These are phyloP conservation scores for Pelosia muscerda DNA, from an alignment of 2,888 invertebrate genomes.

Conservation along the genomic window DNA sequence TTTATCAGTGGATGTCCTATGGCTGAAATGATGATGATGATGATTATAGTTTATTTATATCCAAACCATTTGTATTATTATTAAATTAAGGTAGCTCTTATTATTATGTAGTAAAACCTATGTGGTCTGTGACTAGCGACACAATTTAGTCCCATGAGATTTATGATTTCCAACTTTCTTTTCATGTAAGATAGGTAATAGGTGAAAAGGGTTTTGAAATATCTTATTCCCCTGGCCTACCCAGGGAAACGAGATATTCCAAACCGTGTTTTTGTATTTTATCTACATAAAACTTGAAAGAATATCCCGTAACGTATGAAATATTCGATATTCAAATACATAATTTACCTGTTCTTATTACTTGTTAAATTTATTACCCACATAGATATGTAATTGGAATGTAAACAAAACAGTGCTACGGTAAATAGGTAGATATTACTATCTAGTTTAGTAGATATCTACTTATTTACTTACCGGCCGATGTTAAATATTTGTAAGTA, in stretches of 20 bases:
- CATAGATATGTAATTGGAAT: background rate
- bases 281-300: background rate
- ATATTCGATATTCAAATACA: background rate
- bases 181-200: background rate
- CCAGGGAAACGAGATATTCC: background rate
- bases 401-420: background rate
- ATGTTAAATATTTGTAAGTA: slow-evolving; percentile 2
- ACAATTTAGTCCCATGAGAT: background rate
- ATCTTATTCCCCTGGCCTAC: background rate
- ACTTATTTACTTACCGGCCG: slow-evolving; percentile 1
- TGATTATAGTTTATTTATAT: too few relatives aligned
- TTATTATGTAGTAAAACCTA: background rate
- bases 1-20: too few relatives aligned
- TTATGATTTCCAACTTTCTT: background rate
- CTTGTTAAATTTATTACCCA: background rate
- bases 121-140: background rate
- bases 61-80: too few relatives aligned
- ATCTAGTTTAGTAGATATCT: background rate
- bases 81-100: too few relatives aligned
- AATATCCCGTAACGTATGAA: background rate
- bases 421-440: slow-evolving; percentile 1
- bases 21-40: too few relatives aligned
- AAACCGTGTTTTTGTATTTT: background rate
- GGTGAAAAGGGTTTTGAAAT: slow-evolving; percentile 1
- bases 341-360: background rate